Percentiles rank a stretch among this genome's conserved stretches.
Conservation (phyloP, 2,113 vertebrate genomes). For the Ceyx margarethae region DNA sequence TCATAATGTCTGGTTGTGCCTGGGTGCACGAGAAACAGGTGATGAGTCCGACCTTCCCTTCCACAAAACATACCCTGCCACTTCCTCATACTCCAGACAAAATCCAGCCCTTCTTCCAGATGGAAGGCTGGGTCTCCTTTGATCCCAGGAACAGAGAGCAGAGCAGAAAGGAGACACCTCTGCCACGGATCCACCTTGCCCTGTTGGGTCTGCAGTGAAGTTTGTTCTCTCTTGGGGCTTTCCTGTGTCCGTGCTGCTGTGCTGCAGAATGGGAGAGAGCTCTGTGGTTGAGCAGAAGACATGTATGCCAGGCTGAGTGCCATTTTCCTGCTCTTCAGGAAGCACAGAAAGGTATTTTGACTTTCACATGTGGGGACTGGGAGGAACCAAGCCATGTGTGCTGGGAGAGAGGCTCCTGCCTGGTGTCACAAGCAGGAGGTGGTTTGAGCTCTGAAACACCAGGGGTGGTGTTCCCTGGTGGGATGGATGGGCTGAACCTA, state of each 20-base stretch:
- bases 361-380: background rate
- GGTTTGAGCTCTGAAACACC: background rate
- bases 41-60: conserved; percentile 26
- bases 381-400: background rate
- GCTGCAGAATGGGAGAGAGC: conserved; percentile 54
- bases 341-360: conserved; percentile 62
- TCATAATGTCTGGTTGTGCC: background rate
- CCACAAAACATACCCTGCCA: conserved; percentile 28
- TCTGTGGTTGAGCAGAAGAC: conserved; percentile 35
- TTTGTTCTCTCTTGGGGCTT: background rate
- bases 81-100: conserved; percentile 57
- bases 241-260: background rate
- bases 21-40: background rate
- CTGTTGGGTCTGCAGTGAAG: conserved; percentile 6
- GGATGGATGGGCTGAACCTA: background rate
- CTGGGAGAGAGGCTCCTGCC: background rate
- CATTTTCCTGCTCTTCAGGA: conserved; percentile 63
- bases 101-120: conserved; percentile 45
- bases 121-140: conserved; percentile 53
- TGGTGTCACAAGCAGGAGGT: background rate
- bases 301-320: conserved; percentile 51
- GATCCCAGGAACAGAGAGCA: conserved; percentile 56
- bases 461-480: background rate
- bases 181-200: background rate
- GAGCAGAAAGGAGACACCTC: conserved; percentile 37